phyloP scores from a whole-genome alignment of 2,113 vertebrate genomes.

The Sphyrna mokarran region DNA sequence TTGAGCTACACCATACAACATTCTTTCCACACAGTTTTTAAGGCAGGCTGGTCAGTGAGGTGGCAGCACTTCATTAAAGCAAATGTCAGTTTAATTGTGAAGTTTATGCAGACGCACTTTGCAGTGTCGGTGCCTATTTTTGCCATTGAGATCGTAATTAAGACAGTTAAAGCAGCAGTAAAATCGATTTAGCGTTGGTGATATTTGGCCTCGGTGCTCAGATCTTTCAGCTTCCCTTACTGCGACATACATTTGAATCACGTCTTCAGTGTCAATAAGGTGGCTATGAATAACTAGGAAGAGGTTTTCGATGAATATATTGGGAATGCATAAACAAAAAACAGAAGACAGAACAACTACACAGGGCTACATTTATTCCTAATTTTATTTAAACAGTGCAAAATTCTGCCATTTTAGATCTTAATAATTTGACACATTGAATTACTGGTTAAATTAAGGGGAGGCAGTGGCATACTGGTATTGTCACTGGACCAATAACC shows the following conservation, averaged over 20 bases:
- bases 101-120: not conserved
- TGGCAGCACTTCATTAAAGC: not conserved
- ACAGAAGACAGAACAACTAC: not conserved
- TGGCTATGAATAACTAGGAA: not conserved
- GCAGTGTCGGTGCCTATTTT: not conserved
- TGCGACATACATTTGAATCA: not conserved
- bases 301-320: not conserved
- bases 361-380: not conserved
- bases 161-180: not conserved
- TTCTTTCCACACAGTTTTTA: not conserved
- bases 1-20: not conserved
- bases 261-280: not conserved
- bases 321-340: not conserved
- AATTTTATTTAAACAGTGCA: not conserved
- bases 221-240: not conserved
- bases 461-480: too few relatives aligned
- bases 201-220: not conserved
- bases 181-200: not conserved
- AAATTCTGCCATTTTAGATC: not conserved
- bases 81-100: not conserved
- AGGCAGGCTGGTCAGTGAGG: not conserved
- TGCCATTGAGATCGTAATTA: not conserved
- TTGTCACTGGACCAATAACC: too few relatives aligned
- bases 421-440: not conserved
- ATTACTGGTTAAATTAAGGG: not conserved